Conservation (phyloP, 2,113 vertebrate species). For the Pristiophorus japonicus region DNA sequence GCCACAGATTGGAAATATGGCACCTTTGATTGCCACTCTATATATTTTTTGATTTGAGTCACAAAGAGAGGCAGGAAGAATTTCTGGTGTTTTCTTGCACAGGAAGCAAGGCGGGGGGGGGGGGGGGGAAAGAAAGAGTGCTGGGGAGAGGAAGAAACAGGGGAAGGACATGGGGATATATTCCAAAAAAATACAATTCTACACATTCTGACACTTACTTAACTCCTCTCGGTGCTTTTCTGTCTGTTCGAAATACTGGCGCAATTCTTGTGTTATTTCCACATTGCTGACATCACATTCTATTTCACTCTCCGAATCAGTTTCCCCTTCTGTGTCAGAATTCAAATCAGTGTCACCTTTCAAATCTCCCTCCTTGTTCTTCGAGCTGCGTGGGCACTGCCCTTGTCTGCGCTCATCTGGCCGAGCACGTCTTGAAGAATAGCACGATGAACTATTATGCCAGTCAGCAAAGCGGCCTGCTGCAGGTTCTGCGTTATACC, state of each 20-base stretch:
- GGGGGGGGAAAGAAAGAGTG: not conserved
- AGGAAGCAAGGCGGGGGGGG: not conserved
- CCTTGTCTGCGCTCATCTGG: not conserved
- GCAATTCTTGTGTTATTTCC: conserved; percentile 91
- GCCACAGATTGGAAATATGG: not conserved
- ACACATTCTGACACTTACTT: conserved; percentile 61
- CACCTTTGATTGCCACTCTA: not conserved
- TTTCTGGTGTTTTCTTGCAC: not conserved
- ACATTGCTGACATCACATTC: conserved; percentile 86
- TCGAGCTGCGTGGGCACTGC: not conserved
- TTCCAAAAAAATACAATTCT: not conserved
- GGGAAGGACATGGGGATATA: not conserved
- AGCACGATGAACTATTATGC: conserved; percentile 39
- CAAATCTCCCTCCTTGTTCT: not conserved
- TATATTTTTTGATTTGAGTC: not conserved
- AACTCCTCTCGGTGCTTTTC: conserved; percentile 79
- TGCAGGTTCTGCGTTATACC: conserved; percentile 41
- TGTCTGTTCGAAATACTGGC: conserved; percentile 83
- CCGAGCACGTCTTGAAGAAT: not conserved
- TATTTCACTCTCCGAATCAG: conserved; percentile 54
- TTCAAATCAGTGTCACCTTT: conserved; percentile 45
- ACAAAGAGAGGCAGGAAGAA: not conserved
- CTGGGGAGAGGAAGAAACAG: not conserved
- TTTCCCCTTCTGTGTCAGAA: conserved; percentile 50
- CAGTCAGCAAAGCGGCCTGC: conserved; percentile 49